Evolutionary conservation across 1,140 invertebrate species (phyloP).

Genomic region (Drosophila chauvacae): DNA sequence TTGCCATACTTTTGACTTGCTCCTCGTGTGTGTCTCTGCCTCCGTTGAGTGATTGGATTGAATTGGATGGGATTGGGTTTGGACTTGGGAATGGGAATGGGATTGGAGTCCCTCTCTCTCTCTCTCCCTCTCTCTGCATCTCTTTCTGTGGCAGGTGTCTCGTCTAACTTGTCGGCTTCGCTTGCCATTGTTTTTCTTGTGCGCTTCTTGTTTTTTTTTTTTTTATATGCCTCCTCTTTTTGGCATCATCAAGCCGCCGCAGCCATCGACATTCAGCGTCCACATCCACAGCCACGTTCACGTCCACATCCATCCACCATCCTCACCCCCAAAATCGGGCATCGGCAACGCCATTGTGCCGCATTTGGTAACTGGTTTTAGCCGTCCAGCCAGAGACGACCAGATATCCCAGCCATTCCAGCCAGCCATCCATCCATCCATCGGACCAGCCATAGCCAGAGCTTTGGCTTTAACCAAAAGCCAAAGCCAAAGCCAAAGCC

Average conservation of each 20-base stretch:
- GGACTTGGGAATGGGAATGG: background rate
- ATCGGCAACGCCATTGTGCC: conserved; percentile 56
- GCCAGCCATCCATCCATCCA: conserved; percentile 32
- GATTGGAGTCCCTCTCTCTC: too few relatives aligned
- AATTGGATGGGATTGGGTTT: conserved; percentile 35
- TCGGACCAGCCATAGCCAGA: conserved; percentile 9
- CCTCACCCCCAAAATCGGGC: conserved; percentile 12
- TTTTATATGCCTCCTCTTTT: conserved; percentile 27
- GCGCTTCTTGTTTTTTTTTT: conserved; percentile 6
- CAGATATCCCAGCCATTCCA: conserved; percentile 11
- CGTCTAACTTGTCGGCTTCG: conserved; percentile 66
- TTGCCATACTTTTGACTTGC: conserved; percentile 69
- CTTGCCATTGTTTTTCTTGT: conserved; percentile 63
- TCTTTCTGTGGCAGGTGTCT: conserved; percentile 64
- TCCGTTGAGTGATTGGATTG: conserved; percentile 71
- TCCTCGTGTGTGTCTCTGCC: conserved; percentile 33
- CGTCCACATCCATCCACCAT: background rate
- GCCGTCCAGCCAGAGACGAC: conserved; percentile 28
- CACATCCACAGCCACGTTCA: conserved; percentile 20
- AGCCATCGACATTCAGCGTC: conserved; percentile 37
- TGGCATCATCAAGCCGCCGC: conserved; percentile 45
- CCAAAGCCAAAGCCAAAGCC: background rate
- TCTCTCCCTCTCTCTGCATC: background rate
- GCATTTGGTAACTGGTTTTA: conserved; percentile 67
- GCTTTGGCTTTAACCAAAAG: background rate